Evolutionary conservation across 2,888 invertebrate species (phyloP), one percentile per base, ranked within the genome.

Genomic region (Meandrusa payeni): DNA sequence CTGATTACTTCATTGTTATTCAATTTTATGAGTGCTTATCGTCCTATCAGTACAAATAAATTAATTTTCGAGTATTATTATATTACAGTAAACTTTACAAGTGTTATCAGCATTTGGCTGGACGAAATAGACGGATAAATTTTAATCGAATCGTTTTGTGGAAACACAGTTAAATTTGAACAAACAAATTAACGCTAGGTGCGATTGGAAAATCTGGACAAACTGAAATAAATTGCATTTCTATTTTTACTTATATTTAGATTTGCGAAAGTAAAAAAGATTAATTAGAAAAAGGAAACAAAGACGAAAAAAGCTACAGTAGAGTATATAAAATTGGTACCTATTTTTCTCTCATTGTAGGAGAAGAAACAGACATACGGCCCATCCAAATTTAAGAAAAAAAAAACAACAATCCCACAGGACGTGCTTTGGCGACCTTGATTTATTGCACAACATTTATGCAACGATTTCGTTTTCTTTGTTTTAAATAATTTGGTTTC

Each of bases 131-230:
- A 68, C 61, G 69, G 61, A 61, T 66, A 72, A 66, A 76, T 74
- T 76, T 74, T 64, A 75, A 79, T 76, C 66, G 64, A 79, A 74
- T 69, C 66, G 70, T 70, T 72, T 70, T 71, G 70, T 57, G 67
- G 62, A 53, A n/a, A n/a, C 61, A 64, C 63, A 62, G 64, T 65
- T 65, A 74, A 75, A 74, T 75, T 71, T 71, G 71, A 63, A 59
- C 78, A 80, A 79, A 78, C 78, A 79, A 76, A 79, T 80, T 80
- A 81, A 74, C 71, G 66, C 61, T 70, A 73, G 72, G 72, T 72
- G 68, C 69, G 64, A 76, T 76, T 71, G 76, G 75, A 61, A 80
- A 79, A 79, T 79, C 72, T 78, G 69, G 69, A 73, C 75, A 73
- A 73, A 61, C 62, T 58, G 60, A 69, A 67, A 69, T 64, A 64